Base-by-base conservation (phyloP, 2,113 vertebrate species). In the Xiphias gladius region DNA sequence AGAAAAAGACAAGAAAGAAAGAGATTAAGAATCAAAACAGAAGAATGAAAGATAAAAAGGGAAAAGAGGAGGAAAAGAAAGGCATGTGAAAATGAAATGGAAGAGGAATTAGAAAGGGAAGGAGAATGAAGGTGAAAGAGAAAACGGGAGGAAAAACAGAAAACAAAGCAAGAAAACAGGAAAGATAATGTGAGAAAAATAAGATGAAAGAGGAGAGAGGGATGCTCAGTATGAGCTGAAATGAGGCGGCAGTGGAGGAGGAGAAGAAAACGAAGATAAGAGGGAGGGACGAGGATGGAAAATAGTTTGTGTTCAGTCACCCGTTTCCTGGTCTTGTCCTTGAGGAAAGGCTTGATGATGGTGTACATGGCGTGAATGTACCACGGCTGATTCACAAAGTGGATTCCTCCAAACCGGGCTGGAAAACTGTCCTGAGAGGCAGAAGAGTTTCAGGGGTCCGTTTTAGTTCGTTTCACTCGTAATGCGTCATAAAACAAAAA, bases 341-440 rank as follows among this genome's bases (percentile, higher is more conserved):
- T 99, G 73, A 99, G 95, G 92, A 99, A 99, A 17, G 98, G 98
- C 8, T 97, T 96, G 91, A 99, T 99, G 89, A 99, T 97, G 73
- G 98, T 99, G 94, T 97, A 99, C 80, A 99, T 94, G 85, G 98
- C 98, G 80, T 99, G 98, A 78, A 99, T 99, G 87, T 99, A 99
- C 98, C 98, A 99, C 0, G 98, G 98, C 86, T 99, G 98, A 75
- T 99, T 99, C 93, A 99, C 98, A 54, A 99, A 99, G 92, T 99
- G 98, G 94, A 99, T 99, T 70, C 98, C 98, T 93, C 98, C 98
- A 73, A 99, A 99, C 5, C 98, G 95, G 65, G 98, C 98, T 2
- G 98, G 98, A 75, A 99, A 99, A 88, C 98, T 99, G 91, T 99
- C 98, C 98, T 99, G 61, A 75, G 46, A 86, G 82, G 32, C 12